Conservation (phyloP, 92 coral and sea anemone species). For the Plumapathes pennacea region DNA sequence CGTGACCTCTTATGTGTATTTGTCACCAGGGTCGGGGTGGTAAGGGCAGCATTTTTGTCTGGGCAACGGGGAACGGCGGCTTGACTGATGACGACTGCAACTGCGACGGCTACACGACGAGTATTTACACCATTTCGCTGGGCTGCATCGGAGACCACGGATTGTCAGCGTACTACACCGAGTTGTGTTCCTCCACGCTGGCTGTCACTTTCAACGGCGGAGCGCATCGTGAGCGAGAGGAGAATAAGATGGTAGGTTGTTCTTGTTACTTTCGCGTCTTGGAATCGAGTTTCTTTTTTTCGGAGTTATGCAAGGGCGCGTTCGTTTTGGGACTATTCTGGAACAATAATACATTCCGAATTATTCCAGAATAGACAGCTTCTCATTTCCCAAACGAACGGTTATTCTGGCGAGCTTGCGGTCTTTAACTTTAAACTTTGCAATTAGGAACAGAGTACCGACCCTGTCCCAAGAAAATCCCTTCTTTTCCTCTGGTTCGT, state of each 20-base stretch:
- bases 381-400: no score
- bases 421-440: no score
- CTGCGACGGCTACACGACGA: constrained; percentile 93
- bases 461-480: no score
- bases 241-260: constrained; percentile 74
- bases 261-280: background rate
- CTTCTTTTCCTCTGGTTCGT: no score
- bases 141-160: constrained; percentile 94
- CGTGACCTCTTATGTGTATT: background rate
- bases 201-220: constrained; percentile 94
- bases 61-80: constrained; percentile 98
- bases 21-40: constrained; percentile 83
- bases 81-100: constrained; percentile 94
- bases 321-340: no score
- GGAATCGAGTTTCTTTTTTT: no score
- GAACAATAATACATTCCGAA: no score
- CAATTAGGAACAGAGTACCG: no score
- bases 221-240: constrained; percentile 84
- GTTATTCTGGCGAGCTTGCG: no score
- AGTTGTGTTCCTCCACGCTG: constrained; percentile 83
- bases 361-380: no score
- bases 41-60: constrained; percentile 86
- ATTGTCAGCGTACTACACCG: constrained; percentile 85
- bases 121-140: constrained; percentile 85
- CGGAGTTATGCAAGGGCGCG: no score